Conservation (phyloP, 1,140 invertebrate species). For the Lepidurus couesii region DNA sequence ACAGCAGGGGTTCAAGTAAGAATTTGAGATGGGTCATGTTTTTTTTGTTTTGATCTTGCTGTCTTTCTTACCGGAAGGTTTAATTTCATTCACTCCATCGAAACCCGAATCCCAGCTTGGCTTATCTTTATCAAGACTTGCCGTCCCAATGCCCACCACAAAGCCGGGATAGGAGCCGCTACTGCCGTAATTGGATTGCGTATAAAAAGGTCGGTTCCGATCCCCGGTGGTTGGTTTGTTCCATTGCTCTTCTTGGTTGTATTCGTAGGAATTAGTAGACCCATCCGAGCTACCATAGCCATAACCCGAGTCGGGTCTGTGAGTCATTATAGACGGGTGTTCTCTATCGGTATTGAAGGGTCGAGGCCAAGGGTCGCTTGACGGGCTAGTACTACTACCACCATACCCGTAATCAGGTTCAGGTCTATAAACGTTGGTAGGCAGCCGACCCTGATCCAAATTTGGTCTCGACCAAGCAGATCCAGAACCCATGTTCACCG, state of each 20-base stretch:
- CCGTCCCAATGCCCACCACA: background rate
- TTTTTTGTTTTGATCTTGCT: background rate
- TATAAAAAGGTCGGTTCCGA: background rate
- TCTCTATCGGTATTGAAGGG: background rate
- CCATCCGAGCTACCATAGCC: background rate
- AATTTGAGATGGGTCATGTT: background rate
- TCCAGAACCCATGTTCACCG: background rate
- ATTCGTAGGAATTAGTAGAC: background rate
- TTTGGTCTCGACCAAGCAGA: background rate
- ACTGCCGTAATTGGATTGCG: background rate
- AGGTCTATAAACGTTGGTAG: background rate
- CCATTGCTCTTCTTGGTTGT: background rate
- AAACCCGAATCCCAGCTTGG: background rate
- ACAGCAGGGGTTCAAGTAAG: too few relatives aligned
- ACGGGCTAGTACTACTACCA: background rate
- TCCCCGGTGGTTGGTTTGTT: background rate
- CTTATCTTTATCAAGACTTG: background rate
- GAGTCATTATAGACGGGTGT: background rate
- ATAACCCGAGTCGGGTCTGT: background rate
- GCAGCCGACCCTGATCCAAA: background rate
- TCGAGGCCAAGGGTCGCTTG: background rate
- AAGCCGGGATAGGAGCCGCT: background rate
- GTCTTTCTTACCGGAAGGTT: constrained; percentile 10
- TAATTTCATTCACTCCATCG: background rate
- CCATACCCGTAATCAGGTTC: background rate